These are phyloP conservation scores for Mechanitis messenoides DNA, from an alignment of 2,888 invertebrate species.

Conservation along the genomic window DNA sequence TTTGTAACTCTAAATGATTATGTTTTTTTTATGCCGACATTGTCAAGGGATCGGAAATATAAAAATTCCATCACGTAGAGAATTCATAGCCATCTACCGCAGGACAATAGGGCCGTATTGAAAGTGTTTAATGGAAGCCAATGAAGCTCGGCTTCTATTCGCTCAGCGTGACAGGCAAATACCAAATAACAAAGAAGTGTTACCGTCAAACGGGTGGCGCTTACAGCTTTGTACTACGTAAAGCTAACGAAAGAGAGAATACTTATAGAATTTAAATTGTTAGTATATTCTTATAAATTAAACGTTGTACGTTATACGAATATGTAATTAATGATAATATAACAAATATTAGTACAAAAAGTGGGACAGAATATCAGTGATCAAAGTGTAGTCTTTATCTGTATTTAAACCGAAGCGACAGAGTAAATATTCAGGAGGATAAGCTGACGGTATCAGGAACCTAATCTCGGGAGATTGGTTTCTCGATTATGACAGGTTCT, in stretches of 20 bases:
- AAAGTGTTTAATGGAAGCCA: constrained; percentile 48
- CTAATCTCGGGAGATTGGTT: constrained; percentile 25
- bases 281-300: background rate
- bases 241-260: constrained; percentile 1
- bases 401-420: constrained; percentile 20
- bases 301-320: too few species aligned
- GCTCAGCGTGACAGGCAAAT: constrained; percentile 33
- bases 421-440: constrained; percentile 19
- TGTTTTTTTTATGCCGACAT: background rate
- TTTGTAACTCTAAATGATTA: background rate
- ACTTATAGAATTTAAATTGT: background rate
- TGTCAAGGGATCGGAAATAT: constrained; percentile 62
- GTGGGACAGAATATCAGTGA: background rate
- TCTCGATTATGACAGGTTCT: constrained; percentile 26
- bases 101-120: constrained; percentile 67
- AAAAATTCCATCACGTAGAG: constrained; percentile 72
- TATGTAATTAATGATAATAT: too few species aligned
- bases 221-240: constrained; percentile 9
- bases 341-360: too few species aligned
- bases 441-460: constrained; percentile 24
- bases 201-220: constrained; percentile 14
- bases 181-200: constrained; percentile 21
- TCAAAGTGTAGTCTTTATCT: background rate
- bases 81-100: constrained; percentile 61
- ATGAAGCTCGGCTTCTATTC: constrained; percentile 29